phyloP scores from a whole-genome alignment of 2,113 vertebrate species.

The Paramisgurnus dabryanus region DNA sequence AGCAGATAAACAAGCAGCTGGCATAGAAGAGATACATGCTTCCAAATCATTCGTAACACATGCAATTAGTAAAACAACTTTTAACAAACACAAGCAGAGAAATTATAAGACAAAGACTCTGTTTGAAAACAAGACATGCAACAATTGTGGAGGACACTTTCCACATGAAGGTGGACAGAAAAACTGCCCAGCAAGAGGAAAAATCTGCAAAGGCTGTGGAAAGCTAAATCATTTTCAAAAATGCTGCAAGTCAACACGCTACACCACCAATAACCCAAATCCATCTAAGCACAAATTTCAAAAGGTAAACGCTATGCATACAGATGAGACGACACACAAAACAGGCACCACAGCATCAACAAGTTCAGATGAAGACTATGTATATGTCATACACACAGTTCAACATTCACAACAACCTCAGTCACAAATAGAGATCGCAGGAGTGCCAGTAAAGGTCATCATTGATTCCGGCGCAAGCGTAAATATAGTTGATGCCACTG shows the following conservation, averaged over 20 bases:
- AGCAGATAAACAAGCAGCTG: background rate
- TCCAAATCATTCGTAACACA: background rate
- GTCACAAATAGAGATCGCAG: background rate
- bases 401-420: background rate
- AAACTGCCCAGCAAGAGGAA: background rate
- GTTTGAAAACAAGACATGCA: background rate
- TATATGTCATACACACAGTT: background rate
- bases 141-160: background rate
- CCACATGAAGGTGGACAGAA: background rate
- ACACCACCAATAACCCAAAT: background rate
- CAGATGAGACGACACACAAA: background rate
- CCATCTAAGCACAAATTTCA: background rate
- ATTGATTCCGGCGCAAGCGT: background rate
- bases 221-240: background rate
- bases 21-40: background rate
- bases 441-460: background rate
- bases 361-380: background rate
- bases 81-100: background rate
- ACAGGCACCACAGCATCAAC: background rate
- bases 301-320: background rate
- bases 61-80: background rate
- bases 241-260: background rate
- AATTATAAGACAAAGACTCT: background rate
- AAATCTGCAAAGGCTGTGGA: background rate
- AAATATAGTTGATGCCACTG: background rate